A percentile compares a stretch with the other conserved stretches of the same genome.
phyloP scores from a whole-genome alignment of 2,113 vertebrate species.

The Alexandromys fortis region DNA sequence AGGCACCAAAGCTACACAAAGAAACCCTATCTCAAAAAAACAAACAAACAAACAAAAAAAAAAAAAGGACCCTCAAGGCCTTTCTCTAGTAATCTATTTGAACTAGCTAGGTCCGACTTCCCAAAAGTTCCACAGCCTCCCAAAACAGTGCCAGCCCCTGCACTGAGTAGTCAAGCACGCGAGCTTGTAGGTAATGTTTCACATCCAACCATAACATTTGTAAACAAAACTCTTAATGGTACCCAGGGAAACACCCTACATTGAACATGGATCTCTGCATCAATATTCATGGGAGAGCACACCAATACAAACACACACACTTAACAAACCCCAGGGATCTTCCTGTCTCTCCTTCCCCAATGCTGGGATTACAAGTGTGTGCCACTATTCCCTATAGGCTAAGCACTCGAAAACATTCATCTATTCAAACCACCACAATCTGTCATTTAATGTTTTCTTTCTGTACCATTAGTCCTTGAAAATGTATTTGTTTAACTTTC shows the following conservation, averaged over 20 bases:
- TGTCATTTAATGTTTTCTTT: not conserved
- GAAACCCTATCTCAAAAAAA: too few species aligned
- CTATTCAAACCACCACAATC: not conserved
- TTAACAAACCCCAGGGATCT: not conserved
- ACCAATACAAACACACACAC: too few species aligned
- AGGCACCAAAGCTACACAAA: too few species aligned
- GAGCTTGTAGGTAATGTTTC: not conserved
- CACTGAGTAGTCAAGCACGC: not conserved
- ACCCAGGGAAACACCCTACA: not conserved
- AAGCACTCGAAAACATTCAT: too few species aligned
- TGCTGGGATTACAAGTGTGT: too few species aligned
- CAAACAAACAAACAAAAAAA: too few species aligned
- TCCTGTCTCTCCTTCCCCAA: not conserved
- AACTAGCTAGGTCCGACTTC: not conserved
- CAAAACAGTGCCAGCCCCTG: too few species aligned
- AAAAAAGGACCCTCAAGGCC: not conserved
- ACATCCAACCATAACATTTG: not conserved
- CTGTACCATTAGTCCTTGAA: not conserved
- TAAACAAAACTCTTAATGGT: constrained; percentile 19
- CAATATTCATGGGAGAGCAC: too few species aligned
- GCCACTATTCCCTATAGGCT: too few species aligned
- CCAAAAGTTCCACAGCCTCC: too few species aligned
- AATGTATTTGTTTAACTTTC: not conserved
- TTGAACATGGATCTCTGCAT: too few species aligned
- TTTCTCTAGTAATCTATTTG: not conserved